Conservation (phyloP, 1,140 invertebrate species). For the Micrasema longulum region DNA sequence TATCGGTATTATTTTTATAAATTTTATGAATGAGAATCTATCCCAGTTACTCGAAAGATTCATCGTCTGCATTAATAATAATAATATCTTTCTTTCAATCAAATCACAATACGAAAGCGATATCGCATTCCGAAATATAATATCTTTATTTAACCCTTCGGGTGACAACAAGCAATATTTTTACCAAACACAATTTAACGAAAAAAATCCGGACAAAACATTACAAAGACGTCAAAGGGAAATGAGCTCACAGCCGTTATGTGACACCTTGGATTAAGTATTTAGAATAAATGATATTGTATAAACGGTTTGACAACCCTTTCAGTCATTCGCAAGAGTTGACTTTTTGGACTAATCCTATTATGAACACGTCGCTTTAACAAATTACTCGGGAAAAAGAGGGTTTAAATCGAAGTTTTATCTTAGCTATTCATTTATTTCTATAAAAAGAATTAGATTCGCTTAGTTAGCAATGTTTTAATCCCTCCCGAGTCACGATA, state of each 20-base stretch:
- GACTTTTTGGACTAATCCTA: constrained; percentile 11
- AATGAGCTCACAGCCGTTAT: constrained; percentile 12
- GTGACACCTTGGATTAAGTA: constrained; percentile 18
- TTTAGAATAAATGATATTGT: not conserved
- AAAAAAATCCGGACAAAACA: constrained; percentile 16
- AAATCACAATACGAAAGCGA: too few relatives aligned
- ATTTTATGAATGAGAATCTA: too few relatives aligned
- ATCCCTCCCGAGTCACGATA: too few relatives aligned
- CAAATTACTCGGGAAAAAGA: not conserved
- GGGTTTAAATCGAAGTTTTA: not conserved
- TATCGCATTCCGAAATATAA: too few relatives aligned
- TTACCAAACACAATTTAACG: too few relatives aligned
- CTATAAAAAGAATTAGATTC: too few relatives aligned
- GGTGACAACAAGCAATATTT: too few relatives aligned
- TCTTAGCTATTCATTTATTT: not conserved
- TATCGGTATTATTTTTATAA: too few relatives aligned
- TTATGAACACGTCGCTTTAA: constrained; percentile 5
- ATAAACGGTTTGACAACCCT: constrained; percentile 16
- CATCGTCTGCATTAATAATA: too few relatives aligned
- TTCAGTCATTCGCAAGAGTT: constrained; percentile 2
- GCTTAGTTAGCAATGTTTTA: too few relatives aligned
- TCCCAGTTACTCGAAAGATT: too few relatives aligned
- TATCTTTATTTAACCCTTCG: not conserved
- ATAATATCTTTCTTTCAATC: too few relatives aligned
- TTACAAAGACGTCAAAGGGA: constrained; percentile 8